phyloP scores from a whole-genome alignment of 1,140 invertebrate genomes.

The Aricia agestis region DNA sequence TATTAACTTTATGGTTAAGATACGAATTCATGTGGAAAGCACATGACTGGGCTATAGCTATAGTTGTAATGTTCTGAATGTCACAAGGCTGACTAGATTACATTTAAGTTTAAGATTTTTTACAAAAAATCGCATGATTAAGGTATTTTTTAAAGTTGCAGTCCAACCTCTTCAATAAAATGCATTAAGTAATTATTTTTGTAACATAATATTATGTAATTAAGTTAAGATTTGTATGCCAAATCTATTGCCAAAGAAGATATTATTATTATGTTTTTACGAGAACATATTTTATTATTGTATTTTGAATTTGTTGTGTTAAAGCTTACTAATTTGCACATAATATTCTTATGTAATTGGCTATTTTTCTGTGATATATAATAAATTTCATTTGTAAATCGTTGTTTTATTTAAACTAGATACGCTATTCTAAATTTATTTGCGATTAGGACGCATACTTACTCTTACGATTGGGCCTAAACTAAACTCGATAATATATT shows the following conservation, averaged over 20 bases:
- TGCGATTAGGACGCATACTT: background rate
- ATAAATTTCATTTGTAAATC: slow-evolving; percentile 22
- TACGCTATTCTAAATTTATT: background rate
- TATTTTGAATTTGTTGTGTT: background rate
- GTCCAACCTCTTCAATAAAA: no score
- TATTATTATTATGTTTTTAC: slow-evolving; percentile 8
- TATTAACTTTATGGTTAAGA: no score
- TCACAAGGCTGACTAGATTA: slow-evolving; percentile 5
- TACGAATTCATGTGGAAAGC: no score
- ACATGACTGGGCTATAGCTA: background rate
- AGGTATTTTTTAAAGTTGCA: slow-evolving; percentile 18
- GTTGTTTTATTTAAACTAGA: slow-evolving; percentile 7
- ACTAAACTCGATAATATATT: no score
- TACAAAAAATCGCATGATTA: background rate
- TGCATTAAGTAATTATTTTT: no score
- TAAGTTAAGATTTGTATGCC: slow-evolving; percentile 6
- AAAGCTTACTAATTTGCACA: background rate
- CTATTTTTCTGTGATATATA: slow-evolving; percentile 29
- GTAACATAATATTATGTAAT: background rate
- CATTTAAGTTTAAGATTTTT: background rate
- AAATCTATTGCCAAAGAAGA: slow-evolving; percentile 27
- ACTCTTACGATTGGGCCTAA: no score
- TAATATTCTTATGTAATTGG: slow-evolving; percentile 12
- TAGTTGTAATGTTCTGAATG: background rate
- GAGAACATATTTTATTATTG: background rate